These are phyloP conservation scores for Xanthostigma xanthostigma DNA, from an alignment of 2,888 invertebrate genomes.

Conservation along the genomic window DNA sequence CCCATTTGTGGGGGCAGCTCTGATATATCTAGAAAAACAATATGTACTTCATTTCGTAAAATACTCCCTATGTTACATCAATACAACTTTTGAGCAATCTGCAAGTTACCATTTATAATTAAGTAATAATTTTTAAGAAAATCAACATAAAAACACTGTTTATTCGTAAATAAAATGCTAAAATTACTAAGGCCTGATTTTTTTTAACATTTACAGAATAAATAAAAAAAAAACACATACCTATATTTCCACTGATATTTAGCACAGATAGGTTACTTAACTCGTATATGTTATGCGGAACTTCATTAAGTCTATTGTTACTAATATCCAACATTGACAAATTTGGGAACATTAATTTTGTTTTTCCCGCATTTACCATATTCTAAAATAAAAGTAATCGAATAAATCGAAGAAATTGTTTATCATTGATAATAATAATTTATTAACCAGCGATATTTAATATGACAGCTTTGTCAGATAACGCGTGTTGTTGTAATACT, in stretches of 20 bases:
- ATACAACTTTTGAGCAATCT: not conserved
- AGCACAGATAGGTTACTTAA: constrained; percentile 81
- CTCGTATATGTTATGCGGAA: constrained; percentile 75
- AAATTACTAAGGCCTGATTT: too few species aligned
- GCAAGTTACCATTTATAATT: not conserved
- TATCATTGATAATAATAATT: too few species aligned
- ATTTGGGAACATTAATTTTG: constrained; percentile 76
- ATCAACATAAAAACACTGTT: too few species aligned
- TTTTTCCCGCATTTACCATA: constrained; percentile 37
- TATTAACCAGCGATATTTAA: too few species aligned
- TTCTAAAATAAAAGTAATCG: constrained; percentile 20
- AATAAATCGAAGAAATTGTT: constrained; percentile 13
- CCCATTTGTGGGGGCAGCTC: constrained; percentile 94
- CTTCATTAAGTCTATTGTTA: constrained; percentile 62
- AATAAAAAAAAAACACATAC: constrained; percentile 23
- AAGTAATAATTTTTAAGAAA: not conserved
- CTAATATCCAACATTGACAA: constrained; percentile 91
- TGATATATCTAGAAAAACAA: constrained; percentile 45
- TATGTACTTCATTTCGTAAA: not conserved
- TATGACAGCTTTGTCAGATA: not conserved
- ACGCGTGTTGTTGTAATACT: constrained; percentile 8
- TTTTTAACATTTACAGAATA: not conserved
- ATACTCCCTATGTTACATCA: not conserved
- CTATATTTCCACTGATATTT: constrained; percentile 74
- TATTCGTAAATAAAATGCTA: too few species aligned